phyloP scores from a whole-genome alignment of 2,888 invertebrate genomes.

The Eucriotettix oculatus region DNA sequence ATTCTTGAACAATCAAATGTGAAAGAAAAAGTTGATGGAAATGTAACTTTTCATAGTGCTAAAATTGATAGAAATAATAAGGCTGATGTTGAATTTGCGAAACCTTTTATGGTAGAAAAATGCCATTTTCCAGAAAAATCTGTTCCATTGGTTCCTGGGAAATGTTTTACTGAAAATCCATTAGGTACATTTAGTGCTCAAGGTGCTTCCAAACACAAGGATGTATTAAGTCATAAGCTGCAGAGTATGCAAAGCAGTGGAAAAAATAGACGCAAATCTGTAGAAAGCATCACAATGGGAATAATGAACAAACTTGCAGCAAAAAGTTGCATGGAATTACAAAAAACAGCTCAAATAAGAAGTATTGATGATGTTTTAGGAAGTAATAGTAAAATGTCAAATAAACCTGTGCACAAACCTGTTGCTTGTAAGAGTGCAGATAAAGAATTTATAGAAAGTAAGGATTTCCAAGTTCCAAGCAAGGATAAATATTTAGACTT shows the following conservation, averaged over 20 bases:
- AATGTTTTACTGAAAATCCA: background rate
- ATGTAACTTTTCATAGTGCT: too few species aligned
- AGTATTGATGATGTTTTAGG: background rate
- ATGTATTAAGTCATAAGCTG: background rate
- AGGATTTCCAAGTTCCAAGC: background rate
- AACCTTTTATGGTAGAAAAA: background rate
- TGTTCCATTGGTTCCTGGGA: background rate
- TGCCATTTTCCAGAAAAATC: constrained; percentile 2
- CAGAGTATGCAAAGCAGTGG: constrained; percentile 17
- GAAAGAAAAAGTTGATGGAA: too few species aligned
- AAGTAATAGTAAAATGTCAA: background rate
- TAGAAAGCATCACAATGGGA: constrained; percentile 13
- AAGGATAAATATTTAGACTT: background rate
- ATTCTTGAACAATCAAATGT: too few species aligned
- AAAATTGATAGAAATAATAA: background rate
- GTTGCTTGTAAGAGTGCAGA: background rate
- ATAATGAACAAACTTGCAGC: constrained; percentile 10
- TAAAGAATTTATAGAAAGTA: background rate
- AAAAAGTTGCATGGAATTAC: background rate
- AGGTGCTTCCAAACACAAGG: background rate
- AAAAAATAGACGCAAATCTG: constrained; percentile 7
- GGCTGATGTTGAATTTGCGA: background rate
- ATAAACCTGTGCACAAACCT: background rate
- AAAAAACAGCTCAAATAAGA: background rate
- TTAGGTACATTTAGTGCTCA: background rate